Evolutionary conservation across 2,113 vertebrate genomes (phyloP), one percentile per base, ranked within the genome.

Genomic region (Alaudala cheleensis): DNA sequence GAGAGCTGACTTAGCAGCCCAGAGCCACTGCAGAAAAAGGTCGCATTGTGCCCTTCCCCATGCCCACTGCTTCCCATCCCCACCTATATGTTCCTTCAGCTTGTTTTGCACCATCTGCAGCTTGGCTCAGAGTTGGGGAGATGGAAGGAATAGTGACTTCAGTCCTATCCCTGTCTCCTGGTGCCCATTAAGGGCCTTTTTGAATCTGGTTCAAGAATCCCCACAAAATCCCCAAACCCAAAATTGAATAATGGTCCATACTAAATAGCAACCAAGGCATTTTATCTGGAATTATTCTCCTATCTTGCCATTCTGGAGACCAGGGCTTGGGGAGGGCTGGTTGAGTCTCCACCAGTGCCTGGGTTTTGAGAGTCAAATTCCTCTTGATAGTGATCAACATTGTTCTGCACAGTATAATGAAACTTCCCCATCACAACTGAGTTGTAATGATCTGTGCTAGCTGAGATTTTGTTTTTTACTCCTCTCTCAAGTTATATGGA

Each of bases 381-480:
- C 0, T 90, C 37, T 73, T 81, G 56, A 81, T 81, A 88, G 29
- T 1, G 3, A 83, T 73, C 6, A 7, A 18, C 39, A 19, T 58
- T 66, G 47, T 67, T 92, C 74, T 81, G 86, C 0, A 9, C 45
- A 62, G 39, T 40, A 33, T 62, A 77, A 70, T 76, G 91, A 86
- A 90, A 66, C 64, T 90, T 81, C 17, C 47, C 80, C 72, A 67
- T 73, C 64, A 67, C 49, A 88, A 92, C 77, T 21, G 60, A 78
- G 26, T 60, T 3, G 1, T 18, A 50, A 58, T 88, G 58, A 83
- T 83, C 80, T 88, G 51, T 58, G 67, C 80, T 88, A 86, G 80
- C 64, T 51, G 88, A 88, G 80, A 95, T 81, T 88, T 90, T 93
- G 92, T 80, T 81, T 86, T 93, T 92, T 91, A 94, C 92, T 94